Conservation (phyloP, 2,113 vertebrate genomes). For the Microcebus jonahi region DNA sequence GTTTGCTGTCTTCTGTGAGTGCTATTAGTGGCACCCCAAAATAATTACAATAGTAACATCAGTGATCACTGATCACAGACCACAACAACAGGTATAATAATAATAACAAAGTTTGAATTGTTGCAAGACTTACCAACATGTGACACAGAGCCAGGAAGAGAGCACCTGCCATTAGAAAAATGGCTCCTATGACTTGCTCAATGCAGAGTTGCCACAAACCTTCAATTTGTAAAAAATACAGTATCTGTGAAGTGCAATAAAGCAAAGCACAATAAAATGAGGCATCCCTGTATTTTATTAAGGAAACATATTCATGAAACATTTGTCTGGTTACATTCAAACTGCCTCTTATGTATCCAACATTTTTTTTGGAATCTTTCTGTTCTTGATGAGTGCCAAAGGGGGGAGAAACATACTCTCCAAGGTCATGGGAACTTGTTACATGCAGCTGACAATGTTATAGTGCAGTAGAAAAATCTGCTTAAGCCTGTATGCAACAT, state of each 20-base stretch:
- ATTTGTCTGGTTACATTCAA: conserved; percentile 8
- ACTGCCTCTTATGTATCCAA: background rate
- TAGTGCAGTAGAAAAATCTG: background rate
- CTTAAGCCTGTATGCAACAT: background rate
- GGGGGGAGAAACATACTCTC: background rate
- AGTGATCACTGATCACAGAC: background rate
- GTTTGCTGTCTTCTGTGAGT: background rate
- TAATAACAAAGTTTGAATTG: background rate
- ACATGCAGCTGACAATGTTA: conserved; percentile 17
- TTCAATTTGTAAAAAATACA: background rate
- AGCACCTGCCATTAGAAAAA: background rate
- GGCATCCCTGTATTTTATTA: background rate
- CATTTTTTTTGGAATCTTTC: conserved; percentile 41
- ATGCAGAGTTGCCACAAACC: background rate
- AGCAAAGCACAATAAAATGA: background rate
- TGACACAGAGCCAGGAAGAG: background rate
- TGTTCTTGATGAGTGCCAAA: background rate
- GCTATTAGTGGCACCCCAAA: background rate
- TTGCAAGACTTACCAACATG: background rate
- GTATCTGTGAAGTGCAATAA: background rate
- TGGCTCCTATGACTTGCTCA: background rate
- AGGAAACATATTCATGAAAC: conserved; percentile 5
- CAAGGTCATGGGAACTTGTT: background rate
- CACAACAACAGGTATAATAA: background rate
- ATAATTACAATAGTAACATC: background rate